A percentile compares a stretch with the other conserved stretches of the same genome.
These are phyloP conservation scores for Chionodraco myersi DNA, from an alignment of 2,113 vertebrate species.

Conservation along the genomic window DNA sequence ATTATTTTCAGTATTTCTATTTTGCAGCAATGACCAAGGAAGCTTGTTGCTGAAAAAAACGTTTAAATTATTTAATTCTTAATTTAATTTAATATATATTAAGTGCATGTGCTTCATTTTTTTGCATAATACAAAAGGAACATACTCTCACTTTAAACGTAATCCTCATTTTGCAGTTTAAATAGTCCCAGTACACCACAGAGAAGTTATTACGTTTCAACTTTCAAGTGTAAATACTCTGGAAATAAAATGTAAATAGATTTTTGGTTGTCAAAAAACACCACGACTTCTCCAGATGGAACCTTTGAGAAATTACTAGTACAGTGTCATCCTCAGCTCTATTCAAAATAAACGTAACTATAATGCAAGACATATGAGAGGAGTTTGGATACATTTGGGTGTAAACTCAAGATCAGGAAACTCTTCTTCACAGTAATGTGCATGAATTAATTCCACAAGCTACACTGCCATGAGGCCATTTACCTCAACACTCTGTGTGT, in stretches of 20 bases:
- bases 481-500: conserved; percentile 33
- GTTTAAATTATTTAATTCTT: too few species aligned
- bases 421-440: neutral
- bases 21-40: too few species aligned
- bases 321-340: neutral
- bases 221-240: neutral
- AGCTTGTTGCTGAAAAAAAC: too few species aligned
- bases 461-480: conserved; percentile 21
- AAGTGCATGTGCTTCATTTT: neutral
- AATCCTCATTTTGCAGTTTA: neutral
- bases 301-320: neutral
- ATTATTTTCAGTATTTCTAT: too few species aligned
- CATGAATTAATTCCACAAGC: conserved; percentile 32
- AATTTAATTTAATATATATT: too few species aligned
- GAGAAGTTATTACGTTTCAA: neutral
- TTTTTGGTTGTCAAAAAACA: neutral
- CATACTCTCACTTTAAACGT: neutral
- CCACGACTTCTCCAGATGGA: neutral
- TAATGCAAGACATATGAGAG: neutral
- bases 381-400: conserved; percentile 6
- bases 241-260: neutral
- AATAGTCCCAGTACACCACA: neutral
- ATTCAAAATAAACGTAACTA: neutral
- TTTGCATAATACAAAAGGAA: neutral
- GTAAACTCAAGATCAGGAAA: conserved; percentile 5